Conservation (phyloP, 2,797 vertebrate species). For the Siniperca obscura region DNA sequence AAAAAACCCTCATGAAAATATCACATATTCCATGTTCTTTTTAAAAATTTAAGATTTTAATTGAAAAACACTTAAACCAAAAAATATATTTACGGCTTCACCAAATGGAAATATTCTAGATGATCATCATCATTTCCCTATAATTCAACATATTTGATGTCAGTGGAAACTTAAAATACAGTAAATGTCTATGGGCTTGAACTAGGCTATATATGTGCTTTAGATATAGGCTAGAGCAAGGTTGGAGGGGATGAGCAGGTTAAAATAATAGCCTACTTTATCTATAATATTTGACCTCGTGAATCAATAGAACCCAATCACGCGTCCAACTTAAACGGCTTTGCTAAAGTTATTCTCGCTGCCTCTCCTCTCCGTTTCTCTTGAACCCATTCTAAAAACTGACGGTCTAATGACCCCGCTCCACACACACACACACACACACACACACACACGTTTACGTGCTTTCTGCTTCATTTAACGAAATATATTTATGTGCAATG, state of each 20-base stretch:
- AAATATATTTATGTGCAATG: constrained; percentile 79
- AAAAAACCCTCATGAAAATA: not conserved
- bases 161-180: not conserved
- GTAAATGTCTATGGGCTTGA: not conserved
- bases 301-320: not conserved
- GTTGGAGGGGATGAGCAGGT: not conserved
- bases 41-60: not conserved
- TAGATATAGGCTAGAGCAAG: not conserved
- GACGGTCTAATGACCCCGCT: not conserved
- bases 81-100: not conserved
- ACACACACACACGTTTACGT: not conserved
- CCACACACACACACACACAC: not conserved
- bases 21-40: not conserved
- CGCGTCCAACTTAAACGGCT: not conserved
- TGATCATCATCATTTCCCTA: not conserved
- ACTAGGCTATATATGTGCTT: not conserved
- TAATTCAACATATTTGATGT: not conserved
- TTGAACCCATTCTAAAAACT: not conserved
- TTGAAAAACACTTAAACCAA: not conserved
- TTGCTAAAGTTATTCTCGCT: not conserved
- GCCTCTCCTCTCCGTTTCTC: not conserved
- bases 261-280: not conserved
- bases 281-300: not conserved
- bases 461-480: constrained; percentile 68
- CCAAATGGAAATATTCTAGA: not conserved